Conservation (phyloP, 2,113 vertebrate genomes). For the Hippocampus comes region DNA sequence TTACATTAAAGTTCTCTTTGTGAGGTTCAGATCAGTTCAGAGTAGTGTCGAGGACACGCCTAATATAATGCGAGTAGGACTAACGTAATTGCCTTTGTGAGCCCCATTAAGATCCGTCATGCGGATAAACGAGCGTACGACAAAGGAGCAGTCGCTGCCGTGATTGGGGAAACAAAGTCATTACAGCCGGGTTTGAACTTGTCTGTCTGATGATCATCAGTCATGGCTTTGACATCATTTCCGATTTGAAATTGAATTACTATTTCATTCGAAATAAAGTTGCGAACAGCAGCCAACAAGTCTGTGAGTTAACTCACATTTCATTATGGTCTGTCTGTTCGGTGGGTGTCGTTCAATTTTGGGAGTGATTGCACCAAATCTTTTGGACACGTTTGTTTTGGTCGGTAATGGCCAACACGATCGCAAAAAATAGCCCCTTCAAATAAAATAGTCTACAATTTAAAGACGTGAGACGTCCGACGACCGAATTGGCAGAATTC, state of each 20-base stretch:
- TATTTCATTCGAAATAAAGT: background rate
- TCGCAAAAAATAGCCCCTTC: background rate
- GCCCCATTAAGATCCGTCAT: slow-evolving; percentile 4
- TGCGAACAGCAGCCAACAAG: background rate
- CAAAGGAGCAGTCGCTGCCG: slow-evolving; percentile 22
- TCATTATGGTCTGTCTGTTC: background rate
- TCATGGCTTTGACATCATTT: background rate
- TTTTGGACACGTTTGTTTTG: background rate
- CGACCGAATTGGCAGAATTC: no score
- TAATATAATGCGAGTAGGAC: slow-evolving; percentile 23
- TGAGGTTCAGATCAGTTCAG: slow-evolving; percentile 13
- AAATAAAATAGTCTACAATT: background rate
- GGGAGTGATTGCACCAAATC: background rate
- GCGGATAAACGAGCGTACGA: slow-evolving; percentile 10
- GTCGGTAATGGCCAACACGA: background rate
- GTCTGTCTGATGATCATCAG: slow-evolving; percentile 23
- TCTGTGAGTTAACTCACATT: background rate
- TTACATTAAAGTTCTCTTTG: background rate
- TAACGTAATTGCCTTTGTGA: slow-evolving; percentile 46
- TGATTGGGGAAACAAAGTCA: slow-evolving; percentile 17
- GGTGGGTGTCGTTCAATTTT: background rate
- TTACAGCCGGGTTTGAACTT: slow-evolving; percentile 21
- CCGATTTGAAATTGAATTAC: background rate
- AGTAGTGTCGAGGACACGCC: slow-evolving; percentile 26
- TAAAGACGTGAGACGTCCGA: no score